Evolutionary conservation across 2,113 vertebrate genomes (phyloP).

Genomic region (Scortum barcoo): DNA sequence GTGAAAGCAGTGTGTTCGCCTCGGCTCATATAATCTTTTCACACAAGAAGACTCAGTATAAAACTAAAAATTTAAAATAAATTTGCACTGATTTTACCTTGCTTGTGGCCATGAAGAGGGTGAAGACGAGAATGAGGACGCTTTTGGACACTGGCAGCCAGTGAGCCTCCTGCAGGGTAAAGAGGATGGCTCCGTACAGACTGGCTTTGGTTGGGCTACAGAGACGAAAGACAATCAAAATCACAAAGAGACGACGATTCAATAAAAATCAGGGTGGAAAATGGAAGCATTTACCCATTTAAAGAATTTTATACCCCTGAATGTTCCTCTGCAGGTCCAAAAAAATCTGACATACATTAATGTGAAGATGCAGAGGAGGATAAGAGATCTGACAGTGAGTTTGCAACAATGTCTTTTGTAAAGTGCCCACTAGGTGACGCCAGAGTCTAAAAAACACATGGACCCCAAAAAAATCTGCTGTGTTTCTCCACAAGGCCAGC

Average conservation of each 20-base stretch:
- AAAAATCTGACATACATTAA: not conserved
- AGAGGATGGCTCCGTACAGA: slow-evolving; percentile 94
- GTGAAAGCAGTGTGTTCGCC: not conserved
- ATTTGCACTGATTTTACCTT: slow-evolving; percentile 84
- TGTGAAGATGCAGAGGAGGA: not conserved
- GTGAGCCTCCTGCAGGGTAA: slow-evolving; percentile 93
- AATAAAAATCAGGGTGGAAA: not conserved
- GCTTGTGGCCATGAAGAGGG: slow-evolving; percentile 94
- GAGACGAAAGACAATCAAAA: slow-evolving; percentile 7
- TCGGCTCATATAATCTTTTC: too few relatives aligned
- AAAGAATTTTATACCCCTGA: not conserved
- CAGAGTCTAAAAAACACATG: not conserved
- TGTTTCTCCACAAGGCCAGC: not conserved
- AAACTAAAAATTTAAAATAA: not conserved
- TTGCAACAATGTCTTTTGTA: too few relatives aligned
- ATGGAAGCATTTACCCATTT: not conserved
- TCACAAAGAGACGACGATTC: not conserved
- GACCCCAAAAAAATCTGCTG: slow-evolving; percentile 3
- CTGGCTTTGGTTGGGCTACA: slow-evolving; percentile 97
- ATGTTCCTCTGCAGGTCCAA: not conserved
- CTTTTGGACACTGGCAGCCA: slow-evolving; percentile 93
- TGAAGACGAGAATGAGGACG: slow-evolving; percentile 93
- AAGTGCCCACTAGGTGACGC: slow-evolving; percentile 9
- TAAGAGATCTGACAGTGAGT: not conserved
- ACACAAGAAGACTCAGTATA: not conserved